Conservation (phyloP, 2,888 invertebrate species). For the Dioctria linearis region DNA sequence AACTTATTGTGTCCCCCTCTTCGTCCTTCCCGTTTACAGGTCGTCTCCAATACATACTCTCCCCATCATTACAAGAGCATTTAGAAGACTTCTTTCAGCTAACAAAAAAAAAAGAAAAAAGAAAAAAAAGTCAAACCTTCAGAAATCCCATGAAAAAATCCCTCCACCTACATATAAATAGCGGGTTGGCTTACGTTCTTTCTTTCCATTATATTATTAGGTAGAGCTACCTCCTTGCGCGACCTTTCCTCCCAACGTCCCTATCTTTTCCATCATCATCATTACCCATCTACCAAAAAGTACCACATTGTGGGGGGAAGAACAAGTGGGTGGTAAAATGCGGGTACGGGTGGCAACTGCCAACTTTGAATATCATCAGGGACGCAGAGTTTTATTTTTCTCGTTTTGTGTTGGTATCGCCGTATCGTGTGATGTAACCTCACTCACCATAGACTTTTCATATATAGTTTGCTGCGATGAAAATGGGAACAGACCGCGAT, state of each 20-base stretch:
- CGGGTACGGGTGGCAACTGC: not conserved
- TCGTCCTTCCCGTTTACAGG: not conserved
- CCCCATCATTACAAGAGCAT: constrained; percentile 30
- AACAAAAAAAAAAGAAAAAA: not conserved
- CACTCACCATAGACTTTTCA: not conserved
- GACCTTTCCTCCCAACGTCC: not conserved
- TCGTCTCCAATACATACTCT: too few relatives aligned
- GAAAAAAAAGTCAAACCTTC: constrained; percentile 31
- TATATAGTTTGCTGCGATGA: not conserved
- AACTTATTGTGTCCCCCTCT: constrained; percentile 25
- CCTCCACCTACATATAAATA: not conserved
- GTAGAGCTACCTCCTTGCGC: not conserved
- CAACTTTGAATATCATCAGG: constrained; percentile 53
- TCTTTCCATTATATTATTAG: not conserved
- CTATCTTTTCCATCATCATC: constrained; percentile 50
- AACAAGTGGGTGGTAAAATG: constrained; percentile 3
- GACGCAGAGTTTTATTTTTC: constrained; percentile 50
- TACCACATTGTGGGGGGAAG: constrained; percentile 35
- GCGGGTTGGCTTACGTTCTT: not conserved
- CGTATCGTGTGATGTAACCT: constrained; percentile 46
- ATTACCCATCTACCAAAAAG: constrained; percentile 49
- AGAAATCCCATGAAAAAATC: constrained; percentile 51
- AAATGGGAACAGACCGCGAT: constrained; percentile 29
- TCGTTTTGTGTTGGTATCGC: constrained; percentile 29
- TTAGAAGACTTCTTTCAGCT: constrained; percentile 53